Conservation (phyloP, 2,888 invertebrate species). For the Synanthedon vespiformis region DNA sequence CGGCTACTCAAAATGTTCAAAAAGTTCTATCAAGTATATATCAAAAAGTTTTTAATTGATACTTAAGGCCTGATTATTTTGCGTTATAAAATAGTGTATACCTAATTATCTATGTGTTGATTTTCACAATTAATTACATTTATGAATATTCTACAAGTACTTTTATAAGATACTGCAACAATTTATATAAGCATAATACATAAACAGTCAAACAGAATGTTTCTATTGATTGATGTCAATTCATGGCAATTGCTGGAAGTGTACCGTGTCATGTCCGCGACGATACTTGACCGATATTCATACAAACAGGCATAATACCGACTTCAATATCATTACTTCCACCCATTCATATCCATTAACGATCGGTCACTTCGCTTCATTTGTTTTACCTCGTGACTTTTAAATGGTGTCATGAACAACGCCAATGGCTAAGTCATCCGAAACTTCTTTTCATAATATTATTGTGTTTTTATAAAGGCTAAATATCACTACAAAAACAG, state of each 20-base stretch:
- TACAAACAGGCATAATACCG: constrained; percentile 22
- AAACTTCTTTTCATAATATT: background rate
- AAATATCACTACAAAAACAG: too few relatives aligned
- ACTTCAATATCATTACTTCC: constrained; percentile 15
- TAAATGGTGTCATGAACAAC: constrained; percentile 12
- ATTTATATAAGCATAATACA: background rate
- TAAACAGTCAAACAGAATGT: constrained; percentile 6
- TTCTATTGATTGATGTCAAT: constrained; percentile 38
- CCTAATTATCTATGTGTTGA: too few relatives aligned
- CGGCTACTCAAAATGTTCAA: too few relatives aligned
- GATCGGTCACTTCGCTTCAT: constrained; percentile 16
- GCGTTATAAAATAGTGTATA: too few relatives aligned
- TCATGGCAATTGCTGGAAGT: constrained; percentile 37
- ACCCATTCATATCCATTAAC: constrained; percentile 24
- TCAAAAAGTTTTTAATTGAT: too few relatives aligned
- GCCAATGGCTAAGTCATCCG: background rate
- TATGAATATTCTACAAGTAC: too few relatives aligned
- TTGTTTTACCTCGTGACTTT: constrained; percentile 11
- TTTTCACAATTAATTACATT: too few relatives aligned
- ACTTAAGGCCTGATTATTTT: too few relatives aligned
- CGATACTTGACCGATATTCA: constrained; percentile 27
- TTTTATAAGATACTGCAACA: too few relatives aligned
- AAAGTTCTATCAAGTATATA: too few relatives aligned
- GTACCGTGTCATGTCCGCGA: constrained; percentile 9
- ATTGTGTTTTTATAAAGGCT: background rate